A percentile compares a stretch with the other conserved stretches of the same genome.
phyloP scores from a whole-genome alignment of 2,888 invertebrate genomes.

The Aphidoletes aphidimyza region DNA sequence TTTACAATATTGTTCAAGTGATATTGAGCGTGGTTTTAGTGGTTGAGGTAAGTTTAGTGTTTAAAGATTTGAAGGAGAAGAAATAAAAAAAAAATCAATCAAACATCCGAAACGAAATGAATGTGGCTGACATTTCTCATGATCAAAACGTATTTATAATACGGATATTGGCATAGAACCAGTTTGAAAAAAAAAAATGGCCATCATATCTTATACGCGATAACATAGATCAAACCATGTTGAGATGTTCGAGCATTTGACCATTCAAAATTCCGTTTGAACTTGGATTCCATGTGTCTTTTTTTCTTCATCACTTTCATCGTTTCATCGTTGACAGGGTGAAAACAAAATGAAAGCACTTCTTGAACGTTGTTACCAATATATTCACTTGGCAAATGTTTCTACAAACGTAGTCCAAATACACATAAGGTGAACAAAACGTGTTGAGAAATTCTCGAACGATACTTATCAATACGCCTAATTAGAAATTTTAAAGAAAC shows the following conservation, averaged over 20 bases:
- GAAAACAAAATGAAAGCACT: neutral
- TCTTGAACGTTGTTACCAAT: neutral
- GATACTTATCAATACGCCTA: neutral
- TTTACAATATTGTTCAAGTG: constrained; percentile 92
- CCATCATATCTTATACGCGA: neutral
- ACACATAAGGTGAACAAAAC: too few species aligned
- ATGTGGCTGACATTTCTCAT: neutral
- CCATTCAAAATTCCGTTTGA: too few species aligned
- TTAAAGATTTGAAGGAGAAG: too few species aligned
- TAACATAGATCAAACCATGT: too few species aligned
- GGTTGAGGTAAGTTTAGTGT: constrained; percentile 71
- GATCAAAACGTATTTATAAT: neutral
- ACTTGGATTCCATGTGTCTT: too few species aligned
- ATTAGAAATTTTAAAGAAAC: too few species aligned
- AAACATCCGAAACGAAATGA: neutral
- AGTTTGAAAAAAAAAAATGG: neutral
- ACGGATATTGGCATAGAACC: neutral
- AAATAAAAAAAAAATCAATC: neutral
- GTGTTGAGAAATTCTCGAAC: neutral
- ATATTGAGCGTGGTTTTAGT: constrained; percentile 83
- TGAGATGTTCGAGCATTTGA: too few species aligned
- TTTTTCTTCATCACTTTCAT: too few species aligned
- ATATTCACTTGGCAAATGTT: neutral
- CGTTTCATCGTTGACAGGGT: too few species aligned
- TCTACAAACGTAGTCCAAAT: neutral